Conservation (phyloP, 2,797 vertebrate species). For the Gallinago stenura region DNA sequence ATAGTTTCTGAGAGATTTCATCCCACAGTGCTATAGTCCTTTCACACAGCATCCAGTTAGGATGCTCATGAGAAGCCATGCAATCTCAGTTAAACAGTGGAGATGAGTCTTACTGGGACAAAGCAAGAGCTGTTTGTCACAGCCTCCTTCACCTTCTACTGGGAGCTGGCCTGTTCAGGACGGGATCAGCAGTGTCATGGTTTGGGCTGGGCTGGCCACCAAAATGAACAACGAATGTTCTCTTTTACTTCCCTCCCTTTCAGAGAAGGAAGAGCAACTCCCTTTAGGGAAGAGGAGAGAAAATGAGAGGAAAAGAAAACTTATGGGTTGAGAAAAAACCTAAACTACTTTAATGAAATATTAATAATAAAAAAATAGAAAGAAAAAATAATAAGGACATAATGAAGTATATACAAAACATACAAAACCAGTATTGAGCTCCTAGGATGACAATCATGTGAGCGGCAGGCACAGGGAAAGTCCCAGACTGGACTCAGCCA, state of each 20-base stretch:
- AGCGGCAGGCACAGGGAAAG: neutral
- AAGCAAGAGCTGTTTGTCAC: neutral
- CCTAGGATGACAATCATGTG: neutral
- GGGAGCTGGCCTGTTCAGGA: neutral
- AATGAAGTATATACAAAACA: neutral
- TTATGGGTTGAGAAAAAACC: neutral
- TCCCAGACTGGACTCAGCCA: neutral
- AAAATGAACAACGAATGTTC: neutral
- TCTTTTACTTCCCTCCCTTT: neutral
- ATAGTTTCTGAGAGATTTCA: neutral
- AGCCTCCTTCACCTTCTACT: neutral
- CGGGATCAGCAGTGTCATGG: neutral
- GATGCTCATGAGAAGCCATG: too few relatives aligned
- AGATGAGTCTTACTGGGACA: neutral
- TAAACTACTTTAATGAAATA: neutral
- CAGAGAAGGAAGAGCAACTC: neutral
- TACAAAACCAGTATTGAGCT: neutral
- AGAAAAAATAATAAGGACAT: neutral
- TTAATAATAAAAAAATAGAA: neutral
- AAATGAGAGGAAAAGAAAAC: neutral
- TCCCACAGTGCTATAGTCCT: accelerated
- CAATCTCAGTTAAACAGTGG: neutral
- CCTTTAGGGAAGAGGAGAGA: neutral
- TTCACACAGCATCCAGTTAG: neutral
- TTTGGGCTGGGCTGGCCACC: neutral